These are phyloP conservation scores for Hirtodrosophila cameraria DNA, from an alignment of 2,888 invertebrate genomes.

Conservation along the genomic window DNA sequence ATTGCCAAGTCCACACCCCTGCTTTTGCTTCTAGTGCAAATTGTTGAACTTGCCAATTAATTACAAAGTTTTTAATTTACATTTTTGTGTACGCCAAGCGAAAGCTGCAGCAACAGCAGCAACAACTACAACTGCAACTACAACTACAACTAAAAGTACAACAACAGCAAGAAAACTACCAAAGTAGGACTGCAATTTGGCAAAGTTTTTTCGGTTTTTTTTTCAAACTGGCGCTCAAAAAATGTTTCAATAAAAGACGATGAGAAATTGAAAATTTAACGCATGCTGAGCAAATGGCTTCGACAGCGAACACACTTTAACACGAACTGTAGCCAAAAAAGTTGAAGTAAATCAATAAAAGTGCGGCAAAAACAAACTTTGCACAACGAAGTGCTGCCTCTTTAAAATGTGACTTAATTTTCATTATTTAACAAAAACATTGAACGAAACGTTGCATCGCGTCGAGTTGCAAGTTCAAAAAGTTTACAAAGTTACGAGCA, in stretches of 20 bases:
- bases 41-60: conserved; percentile 49
- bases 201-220: conserved; percentile 43
- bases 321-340: conserved; percentile 41
- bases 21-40: conserved; percentile 5
- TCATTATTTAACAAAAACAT: conserved; percentile 23
- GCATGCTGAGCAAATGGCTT: conserved; percentile 20
- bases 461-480: conserved; percentile 51
- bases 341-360: conserved; percentile 48
- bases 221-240: conserved; percentile 17
- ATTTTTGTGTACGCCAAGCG: conserved; percentile 48
- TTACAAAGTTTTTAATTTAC: conserved; percentile 52
- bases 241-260: conserved; percentile 22
- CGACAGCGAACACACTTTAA: conserved; percentile 35
- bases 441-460: conserved; percentile 19
- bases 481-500: conserved; percentile 45
- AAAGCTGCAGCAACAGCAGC: too few relatives aligned
- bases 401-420: conserved; percentile 13
- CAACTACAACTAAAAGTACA: conserved; percentile 15
- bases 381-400: conserved; percentile 55
- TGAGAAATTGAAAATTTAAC: conserved; percentile 42
- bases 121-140: too few relatives aligned
- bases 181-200: conserved; percentile 49
- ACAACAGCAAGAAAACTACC: conserved; percentile 27
- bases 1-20: neutral
- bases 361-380: conserved; percentile 26